Evolutionary conservation across 2,113 vertebrate genomes (phyloP).

Genomic region (Psilopogon haemacephalus): DNA sequence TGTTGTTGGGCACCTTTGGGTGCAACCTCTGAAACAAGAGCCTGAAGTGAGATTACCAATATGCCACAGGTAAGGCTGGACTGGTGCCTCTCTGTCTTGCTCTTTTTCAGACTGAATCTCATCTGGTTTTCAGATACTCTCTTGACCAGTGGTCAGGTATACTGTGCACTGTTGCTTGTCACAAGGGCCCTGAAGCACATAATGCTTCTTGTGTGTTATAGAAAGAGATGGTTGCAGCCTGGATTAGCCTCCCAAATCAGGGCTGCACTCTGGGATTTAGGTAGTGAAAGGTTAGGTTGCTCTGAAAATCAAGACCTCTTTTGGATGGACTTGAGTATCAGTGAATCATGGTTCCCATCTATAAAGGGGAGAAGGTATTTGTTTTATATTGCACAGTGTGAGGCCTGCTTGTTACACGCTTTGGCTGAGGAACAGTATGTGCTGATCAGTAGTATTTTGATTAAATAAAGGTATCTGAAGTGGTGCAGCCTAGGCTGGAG

Average conservation of each 20-base stretch:
- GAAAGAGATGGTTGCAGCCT: not conserved
- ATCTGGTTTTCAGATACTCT: not conserved
- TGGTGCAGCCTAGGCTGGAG: not conserved
- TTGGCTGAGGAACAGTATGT: not conserved
- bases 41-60: not conserved
- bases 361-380: not conserved
- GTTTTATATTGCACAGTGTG: not conserved
- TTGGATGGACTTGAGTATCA: not conserved
- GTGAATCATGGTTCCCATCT: not conserved
- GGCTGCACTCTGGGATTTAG: not conserved
- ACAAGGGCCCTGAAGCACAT: not conserved
- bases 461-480: not conserved
- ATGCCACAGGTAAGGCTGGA: not conserved
- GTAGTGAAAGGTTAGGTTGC: not conserved
- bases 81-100: not conserved
- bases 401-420: not conserved
- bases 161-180: not conserved
- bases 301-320: not conserved
- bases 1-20: not conserved
- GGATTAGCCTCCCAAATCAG: not conserved
- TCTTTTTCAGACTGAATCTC: not conserved
- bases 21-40: not conserved
- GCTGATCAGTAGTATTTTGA: not conserved
- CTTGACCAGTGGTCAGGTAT: not conserved
- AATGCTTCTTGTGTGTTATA: not conserved